Conservation (phyloP, 2,113 vertebrate species). For the Odontophorus gujanensis region DNA sequence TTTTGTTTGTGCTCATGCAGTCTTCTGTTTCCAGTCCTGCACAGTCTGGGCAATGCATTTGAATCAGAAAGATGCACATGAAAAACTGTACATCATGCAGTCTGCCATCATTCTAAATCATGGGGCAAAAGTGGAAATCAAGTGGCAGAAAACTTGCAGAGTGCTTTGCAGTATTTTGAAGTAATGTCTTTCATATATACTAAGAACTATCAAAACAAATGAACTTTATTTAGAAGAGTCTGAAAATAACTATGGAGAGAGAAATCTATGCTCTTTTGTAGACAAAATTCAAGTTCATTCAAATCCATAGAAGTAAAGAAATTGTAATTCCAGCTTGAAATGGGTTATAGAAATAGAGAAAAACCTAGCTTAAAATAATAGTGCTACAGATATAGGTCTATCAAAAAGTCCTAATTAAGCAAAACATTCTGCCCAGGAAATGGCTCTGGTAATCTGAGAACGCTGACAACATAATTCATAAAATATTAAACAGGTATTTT, state of each 20-base stretch:
- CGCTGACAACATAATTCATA: not conserved
- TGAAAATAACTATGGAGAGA: not conserved
- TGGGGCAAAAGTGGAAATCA: not conserved
- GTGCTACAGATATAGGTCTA: not conserved
- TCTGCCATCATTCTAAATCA: not conserved
- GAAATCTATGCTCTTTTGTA: not conserved
- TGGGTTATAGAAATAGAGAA: not conserved
- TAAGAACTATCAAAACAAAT: not conserved
- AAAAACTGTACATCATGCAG: not conserved
- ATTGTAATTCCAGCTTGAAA: not conserved
- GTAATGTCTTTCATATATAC: not conserved
- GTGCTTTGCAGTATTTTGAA: not conserved
- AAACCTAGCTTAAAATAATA: not conserved
- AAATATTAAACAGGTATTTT: slow-evolving; percentile 9
- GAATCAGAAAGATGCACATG: not conserved
- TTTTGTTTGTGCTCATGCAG: not conserved
- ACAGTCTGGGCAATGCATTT: not conserved
- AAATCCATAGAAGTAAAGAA: not conserved
- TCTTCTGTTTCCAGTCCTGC: not conserved
- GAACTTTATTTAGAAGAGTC: not conserved
- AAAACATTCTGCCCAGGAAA: not conserved
- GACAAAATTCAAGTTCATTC: not conserved
- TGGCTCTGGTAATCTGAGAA: not conserved
- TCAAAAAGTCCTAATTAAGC: not conserved
- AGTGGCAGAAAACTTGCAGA: not conserved